Evolutionary conservation across 2,888 invertebrate genomes (phyloP).

Genomic region (Trypoxylon attenuatum): DNA sequence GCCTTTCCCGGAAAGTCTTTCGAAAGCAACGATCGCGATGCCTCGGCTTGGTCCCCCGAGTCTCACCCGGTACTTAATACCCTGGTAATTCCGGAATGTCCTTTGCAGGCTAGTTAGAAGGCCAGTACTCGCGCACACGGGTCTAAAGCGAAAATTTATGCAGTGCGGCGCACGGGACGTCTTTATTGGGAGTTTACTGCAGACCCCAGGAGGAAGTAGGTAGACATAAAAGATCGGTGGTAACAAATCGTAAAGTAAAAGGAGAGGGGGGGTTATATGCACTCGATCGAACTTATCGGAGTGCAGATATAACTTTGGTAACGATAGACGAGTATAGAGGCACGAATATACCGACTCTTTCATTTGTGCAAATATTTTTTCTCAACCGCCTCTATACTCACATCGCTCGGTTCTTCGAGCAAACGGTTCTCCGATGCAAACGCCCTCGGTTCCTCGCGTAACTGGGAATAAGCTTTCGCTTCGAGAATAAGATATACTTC

Average conservation of each 20-base stretch:
- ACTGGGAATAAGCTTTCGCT: no score
- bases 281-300: not conserved
- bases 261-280: constrained; percentile 16
- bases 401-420: constrained; percentile 25
- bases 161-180: not conserved
- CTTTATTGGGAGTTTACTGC: not conserved
- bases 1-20: not conserved
- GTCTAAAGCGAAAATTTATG: no score
- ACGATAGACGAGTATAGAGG: constrained; percentile 12
- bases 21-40: not conserved
- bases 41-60: not conserved
- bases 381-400: constrained; percentile 18
- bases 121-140: no score
- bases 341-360: not conserved
- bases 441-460: no score
- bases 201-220: constrained; percentile 31
- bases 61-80: no score
- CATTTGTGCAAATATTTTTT: not conserved
- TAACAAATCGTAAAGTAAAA: constrained; percentile 41
- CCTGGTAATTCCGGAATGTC: no score
- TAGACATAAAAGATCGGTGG: constrained; percentile 32
- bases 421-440: constrained; percentile 4
- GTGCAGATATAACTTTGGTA: constrained; percentile 17
- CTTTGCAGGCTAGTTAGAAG: no score
- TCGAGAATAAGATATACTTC: no score